Percentiles rank a stretch among this genome's conserved stretches.
Conservation (phyloP, 2,888 invertebrate species). For the Phanerotoma sp. region DNA sequence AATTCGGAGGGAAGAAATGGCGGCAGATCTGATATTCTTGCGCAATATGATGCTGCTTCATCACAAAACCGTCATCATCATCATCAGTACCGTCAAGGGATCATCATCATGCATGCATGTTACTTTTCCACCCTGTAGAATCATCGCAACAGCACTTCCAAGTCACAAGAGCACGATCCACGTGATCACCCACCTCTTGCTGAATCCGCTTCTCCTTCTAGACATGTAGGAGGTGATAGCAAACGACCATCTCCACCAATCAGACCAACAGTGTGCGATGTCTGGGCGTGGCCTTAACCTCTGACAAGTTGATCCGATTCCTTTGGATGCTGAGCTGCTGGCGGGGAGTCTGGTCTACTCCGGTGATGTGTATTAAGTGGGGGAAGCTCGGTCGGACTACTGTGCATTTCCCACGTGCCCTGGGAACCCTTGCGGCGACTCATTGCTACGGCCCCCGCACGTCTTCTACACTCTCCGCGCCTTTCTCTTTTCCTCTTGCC, state of each 20-base stretch:
- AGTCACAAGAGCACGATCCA: not conserved
- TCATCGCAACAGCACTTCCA: not conserved
- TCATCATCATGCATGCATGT: slow-evolving; percentile 10
- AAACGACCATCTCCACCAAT: not conserved
- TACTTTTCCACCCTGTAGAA: slow-evolving; percentile 20
- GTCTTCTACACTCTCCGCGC: slow-evolving; percentile 10
- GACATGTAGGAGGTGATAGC: slow-evolving; percentile 9
- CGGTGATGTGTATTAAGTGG: slow-evolving; percentile 25
- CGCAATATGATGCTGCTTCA: slow-evolving; percentile 42
- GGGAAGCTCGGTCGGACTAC: slow-evolving; percentile 57
- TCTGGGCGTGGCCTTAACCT: slow-evolving; percentile 7
- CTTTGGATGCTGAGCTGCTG: not conserved
- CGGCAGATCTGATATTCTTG: slow-evolving; percentile 38
- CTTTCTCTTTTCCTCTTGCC: slow-evolving; percentile 25
- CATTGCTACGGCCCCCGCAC: slow-evolving; percentile 33
- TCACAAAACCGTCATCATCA: slow-evolving; percentile 32
- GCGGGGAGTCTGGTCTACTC: not conserved
- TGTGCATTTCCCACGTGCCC: slow-evolving; percentile 67
- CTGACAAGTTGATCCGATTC: slow-evolving; percentile 1
- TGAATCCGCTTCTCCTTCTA: slow-evolving; percentile 12
- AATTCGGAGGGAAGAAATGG: slow-evolving; percentile 34
- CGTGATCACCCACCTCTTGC: slow-evolving; percentile 21
- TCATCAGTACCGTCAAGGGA: slow-evolving; percentile 18
- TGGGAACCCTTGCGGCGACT: slow-evolving; percentile 58
- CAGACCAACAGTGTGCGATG: slow-evolving; percentile 2